These are phyloP conservation scores for Mus pahari DNA, from an alignment of 2,113 vertebrate species.

Conservation along the genomic window DNA sequence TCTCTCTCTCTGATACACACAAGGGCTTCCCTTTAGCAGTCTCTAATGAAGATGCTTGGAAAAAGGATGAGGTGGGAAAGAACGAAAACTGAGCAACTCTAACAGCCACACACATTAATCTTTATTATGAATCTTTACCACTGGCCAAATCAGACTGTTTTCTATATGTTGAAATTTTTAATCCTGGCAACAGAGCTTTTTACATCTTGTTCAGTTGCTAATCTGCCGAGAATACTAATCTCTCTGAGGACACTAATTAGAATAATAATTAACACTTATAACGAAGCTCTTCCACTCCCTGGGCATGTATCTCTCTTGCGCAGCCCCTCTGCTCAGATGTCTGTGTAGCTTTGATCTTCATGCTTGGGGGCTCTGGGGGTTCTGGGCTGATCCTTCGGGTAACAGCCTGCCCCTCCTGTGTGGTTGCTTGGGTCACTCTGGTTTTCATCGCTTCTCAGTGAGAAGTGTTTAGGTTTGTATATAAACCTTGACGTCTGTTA, in stretches of 20 bases:
- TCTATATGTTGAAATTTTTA: not conserved
- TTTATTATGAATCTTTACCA: not conserved
- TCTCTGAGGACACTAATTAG: not conserved
- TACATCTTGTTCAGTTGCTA: constrained; percentile 18
- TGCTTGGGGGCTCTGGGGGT: no score
- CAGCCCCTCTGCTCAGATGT: not conserved
- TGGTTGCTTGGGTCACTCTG: not conserved
- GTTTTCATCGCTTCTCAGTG: constrained; percentile 20
- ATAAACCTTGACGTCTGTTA: not conserved
- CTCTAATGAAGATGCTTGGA: not conserved
- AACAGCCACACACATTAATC: not conserved
- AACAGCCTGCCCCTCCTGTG: not conserved
- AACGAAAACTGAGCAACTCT: not conserved
- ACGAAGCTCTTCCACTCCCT: not conserved
- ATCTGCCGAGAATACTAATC: constrained; percentile 42
- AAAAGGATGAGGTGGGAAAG: not conserved
- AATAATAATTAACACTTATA: not conserved
- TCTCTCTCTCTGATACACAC: not conserved
- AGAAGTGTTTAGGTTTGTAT: not conserved
- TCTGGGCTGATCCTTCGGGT: not conserved
- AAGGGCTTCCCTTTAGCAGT: not conserved
- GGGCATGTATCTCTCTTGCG: not conserved
- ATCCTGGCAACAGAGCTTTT: not conserved
- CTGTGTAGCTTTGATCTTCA: not conserved
- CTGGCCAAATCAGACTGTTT: not conserved